Evolutionary conservation across 2,113 vertebrate species (phyloP).

Genomic region (Trematocara nigrifrons): DNA sequence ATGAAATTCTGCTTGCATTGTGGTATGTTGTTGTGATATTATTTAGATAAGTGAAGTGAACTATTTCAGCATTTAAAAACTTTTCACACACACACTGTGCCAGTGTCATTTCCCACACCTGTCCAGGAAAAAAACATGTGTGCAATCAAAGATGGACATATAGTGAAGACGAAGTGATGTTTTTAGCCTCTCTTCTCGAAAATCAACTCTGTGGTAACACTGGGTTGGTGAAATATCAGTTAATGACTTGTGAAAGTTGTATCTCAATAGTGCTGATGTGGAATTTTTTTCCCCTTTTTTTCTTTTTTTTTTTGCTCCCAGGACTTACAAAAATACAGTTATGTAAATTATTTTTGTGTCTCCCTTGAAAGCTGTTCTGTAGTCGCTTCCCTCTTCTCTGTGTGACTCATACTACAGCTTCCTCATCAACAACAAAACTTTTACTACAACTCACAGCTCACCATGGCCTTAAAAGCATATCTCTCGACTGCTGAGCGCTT

Average conservation of each 20-base stretch:
- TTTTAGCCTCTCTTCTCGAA: slow-evolving; percentile 49
- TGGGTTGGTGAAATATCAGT: slow-evolving; percentile 46
- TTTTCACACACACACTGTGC: background rate
- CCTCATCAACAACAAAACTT: slow-evolving; percentile 35
- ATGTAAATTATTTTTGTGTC: slow-evolving; percentile 28
- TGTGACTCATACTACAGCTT: slow-evolving; percentile 56
- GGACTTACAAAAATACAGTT: slow-evolving; percentile 28
- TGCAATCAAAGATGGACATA: background rate
- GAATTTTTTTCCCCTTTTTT: background rate
- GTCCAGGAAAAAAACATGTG: background rate
- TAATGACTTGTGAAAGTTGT: slow-evolving; percentile 64
- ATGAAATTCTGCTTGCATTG: background rate
- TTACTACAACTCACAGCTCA: background rate
- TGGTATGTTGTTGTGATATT: background rate
- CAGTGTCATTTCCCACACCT: background rate
- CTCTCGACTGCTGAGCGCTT: background rate
- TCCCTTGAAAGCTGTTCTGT: slow-evolving; percentile 49
- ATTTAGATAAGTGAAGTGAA: background rate
- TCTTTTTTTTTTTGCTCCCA: background rate
- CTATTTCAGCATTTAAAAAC: background rate
- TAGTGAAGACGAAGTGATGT: background rate
- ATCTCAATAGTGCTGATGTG: slow-evolving; percentile 50
- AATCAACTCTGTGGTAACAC: slow-evolving; percentile 50
- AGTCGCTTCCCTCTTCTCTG: slow-evolving; percentile 46
- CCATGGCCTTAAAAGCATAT: background rate